phyloP scores from a whole-genome alignment of 1,140 invertebrate genomes.

The Pseudomyrmex concolor region DNA sequence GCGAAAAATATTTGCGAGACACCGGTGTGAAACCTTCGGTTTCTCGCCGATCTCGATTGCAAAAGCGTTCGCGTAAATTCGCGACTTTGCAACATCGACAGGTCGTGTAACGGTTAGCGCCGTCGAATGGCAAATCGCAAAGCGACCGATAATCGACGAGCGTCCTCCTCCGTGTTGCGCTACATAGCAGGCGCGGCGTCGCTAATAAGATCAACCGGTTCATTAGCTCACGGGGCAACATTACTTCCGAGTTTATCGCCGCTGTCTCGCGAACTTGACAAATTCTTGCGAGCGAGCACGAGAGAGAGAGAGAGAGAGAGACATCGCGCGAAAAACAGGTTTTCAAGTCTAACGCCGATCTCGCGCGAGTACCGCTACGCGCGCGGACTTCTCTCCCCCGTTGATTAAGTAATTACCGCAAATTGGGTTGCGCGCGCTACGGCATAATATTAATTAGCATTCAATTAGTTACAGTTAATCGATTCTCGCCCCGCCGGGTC shows the following conservation, averaged over 20 bases:
- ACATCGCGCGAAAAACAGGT: slow-evolving; percentile 64
- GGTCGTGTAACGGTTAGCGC: background rate
- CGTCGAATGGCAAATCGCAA: slow-evolving; percentile 2
- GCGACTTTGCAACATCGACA: background rate
- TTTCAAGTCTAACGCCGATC: slow-evolving; percentile 57
- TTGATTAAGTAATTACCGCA: slow-evolving; percentile 72
- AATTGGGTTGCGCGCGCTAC: slow-evolving; percentile 63
- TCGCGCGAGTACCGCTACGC: slow-evolving; percentile 20
- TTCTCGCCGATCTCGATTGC: background rate
- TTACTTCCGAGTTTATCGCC: slow-evolving; percentile 54
- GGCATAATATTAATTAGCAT: slow-evolving; percentile 71
- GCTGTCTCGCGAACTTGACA: slow-evolving; percentile 43
- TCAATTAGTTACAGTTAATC: slow-evolving; percentile 68
- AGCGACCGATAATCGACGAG: background rate
- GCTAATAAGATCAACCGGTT: slow-evolving; percentile 54
- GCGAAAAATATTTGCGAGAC: no score
- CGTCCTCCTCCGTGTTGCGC: background rate
- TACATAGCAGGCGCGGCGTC: background rate
- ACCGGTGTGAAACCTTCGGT: no score
- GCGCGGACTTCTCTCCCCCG: slow-evolving; percentile 31
- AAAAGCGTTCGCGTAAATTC: background rate
- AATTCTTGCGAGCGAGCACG: slow-evolving; percentile 37
- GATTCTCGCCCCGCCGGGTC: slow-evolving; percentile 46
- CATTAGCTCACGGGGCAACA: slow-evolving; percentile 48
- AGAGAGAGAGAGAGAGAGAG: background rate